These are phyloP conservation scores for Diadumene lineata DNA, from an alignment of 92 coral and sea anemone species.

Conservation along the genomic window DNA sequence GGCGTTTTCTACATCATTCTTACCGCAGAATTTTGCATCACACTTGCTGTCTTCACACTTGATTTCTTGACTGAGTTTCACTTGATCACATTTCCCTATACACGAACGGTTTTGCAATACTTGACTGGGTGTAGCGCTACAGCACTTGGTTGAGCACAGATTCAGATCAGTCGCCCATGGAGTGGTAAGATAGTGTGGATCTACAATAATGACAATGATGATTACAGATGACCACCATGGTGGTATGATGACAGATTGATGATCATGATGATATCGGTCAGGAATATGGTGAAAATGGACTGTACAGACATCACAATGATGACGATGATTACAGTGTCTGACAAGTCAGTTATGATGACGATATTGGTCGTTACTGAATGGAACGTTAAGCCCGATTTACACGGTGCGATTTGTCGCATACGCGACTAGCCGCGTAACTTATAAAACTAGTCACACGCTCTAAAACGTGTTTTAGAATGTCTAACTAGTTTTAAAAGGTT, in stretches of 20 bases:
- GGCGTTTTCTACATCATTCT: not conserved
- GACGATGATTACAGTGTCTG: not conserved
- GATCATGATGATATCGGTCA: not conserved
- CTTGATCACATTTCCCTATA: not conserved
- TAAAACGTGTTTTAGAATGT: too few relatives aligned
- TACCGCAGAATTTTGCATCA: not conserved
- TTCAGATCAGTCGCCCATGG: constrained; percentile 20
- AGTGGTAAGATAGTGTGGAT: not conserved
- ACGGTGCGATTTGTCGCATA: too few relatives aligned
- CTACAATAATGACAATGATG: not conserved
- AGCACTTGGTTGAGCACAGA: constrained; percentile 8
- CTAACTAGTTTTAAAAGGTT: too few relatives aligned
- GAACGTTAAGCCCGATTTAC: too few relatives aligned
- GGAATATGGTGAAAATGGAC: not conserved
- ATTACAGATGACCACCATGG: not conserved
- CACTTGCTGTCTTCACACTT: not conserved
- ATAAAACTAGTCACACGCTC: too few relatives aligned
- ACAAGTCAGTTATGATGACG: not conserved
- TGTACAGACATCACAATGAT: not conserved
- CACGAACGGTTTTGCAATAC: constrained; percentile 21
- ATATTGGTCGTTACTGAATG: not conserved
- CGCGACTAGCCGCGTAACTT: too few relatives aligned
- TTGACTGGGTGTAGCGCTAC: constrained; percentile 19
- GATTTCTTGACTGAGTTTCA: not conserved
- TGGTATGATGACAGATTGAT: not conserved